Base-by-base conservation (phyloP, 2,797 vertebrate genomes). In the Pyrocephalus nanus region DNA sequence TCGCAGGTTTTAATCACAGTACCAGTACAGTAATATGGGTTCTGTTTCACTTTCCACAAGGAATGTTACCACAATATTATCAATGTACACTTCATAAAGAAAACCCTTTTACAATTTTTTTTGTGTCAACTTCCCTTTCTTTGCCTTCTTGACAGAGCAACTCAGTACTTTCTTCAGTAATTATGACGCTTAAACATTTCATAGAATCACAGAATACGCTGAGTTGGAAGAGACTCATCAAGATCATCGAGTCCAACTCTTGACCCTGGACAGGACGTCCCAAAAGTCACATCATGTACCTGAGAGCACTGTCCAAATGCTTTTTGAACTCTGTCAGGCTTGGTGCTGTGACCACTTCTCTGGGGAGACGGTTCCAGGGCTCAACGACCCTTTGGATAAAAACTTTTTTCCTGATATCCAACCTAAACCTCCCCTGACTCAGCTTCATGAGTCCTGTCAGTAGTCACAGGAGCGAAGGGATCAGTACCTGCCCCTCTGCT, bases 31-130 rank as follows among this genome's bases (percentile, higher is more conserved):
- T n/a, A 50, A 2, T 16, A 15, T 16, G 67, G 23, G 12, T 7
- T 74, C 1, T 71, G 36, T 74, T 66, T 57, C 25, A 42, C 13
- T 72, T 65, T 51, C 3, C 3, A 12, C 8, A 54, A 54, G 12
- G 19, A 64, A 38, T 19, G 72, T 78, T 43, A 40, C 7, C 1
- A 7, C 4, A 6, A 11, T 40, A 18, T 20, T 75, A 26, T 45
- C 12, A 47, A 61, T 0, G 0, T 42, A 54, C 8, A 57, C 9
- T 4, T 47, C 54, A 22, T 53, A 40, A 12, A 54, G 34, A 48
- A 47, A 5, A 7, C 12, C 21, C 10, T 42, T 26, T 54, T 16
- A 19, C 1, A 2, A 29, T 22, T 32, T 54, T 78, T 1, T 86
- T 90, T 79, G 55, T 7, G 12, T 47, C 29, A 62, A 25, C 6